Evolutionary conservation across 2,113 vertebrate genomes (phyloP).

Genomic region (Pitta sordida): DNA sequence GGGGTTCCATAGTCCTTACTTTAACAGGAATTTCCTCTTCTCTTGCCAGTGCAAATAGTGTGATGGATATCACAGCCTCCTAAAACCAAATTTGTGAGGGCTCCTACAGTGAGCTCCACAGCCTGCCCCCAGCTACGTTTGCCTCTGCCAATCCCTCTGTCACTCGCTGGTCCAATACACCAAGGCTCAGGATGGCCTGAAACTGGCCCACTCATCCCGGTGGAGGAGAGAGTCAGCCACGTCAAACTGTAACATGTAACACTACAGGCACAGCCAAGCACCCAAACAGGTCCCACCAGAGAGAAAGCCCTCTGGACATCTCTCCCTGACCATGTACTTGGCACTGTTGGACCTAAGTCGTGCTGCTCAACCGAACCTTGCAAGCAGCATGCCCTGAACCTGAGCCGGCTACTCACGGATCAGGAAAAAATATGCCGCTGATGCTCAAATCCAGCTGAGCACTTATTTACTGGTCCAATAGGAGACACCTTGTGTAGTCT

Average conservation of each 20-base stretch:
- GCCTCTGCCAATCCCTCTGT: not conserved
- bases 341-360: fast-evolving
- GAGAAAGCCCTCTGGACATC: not conserved
- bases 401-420: not conserved
- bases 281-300: not conserved
- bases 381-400: not conserved
- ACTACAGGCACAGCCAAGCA: not conserved
- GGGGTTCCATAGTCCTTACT: not conserved
- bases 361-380: not conserved
- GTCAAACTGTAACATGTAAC: fast-evolving
- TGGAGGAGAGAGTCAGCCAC: not conserved
- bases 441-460: not conserved
- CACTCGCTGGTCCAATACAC: not conserved
- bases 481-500: fast-evolving
- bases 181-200: not conserved
- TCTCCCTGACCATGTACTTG: not conserved
- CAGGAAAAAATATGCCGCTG: not conserved
- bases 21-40: not conserved
- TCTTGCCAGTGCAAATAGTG: not conserved
- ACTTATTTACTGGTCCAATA: not conserved
- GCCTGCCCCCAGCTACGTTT: not conserved
- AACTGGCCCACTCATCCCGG: not conserved
- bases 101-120: not conserved
- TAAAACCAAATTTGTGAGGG: not conserved
- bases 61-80: not conserved